Base-by-base conservation (phyloP, 2,888 invertebrate species). In the Acrobasis repandana region DNA sequence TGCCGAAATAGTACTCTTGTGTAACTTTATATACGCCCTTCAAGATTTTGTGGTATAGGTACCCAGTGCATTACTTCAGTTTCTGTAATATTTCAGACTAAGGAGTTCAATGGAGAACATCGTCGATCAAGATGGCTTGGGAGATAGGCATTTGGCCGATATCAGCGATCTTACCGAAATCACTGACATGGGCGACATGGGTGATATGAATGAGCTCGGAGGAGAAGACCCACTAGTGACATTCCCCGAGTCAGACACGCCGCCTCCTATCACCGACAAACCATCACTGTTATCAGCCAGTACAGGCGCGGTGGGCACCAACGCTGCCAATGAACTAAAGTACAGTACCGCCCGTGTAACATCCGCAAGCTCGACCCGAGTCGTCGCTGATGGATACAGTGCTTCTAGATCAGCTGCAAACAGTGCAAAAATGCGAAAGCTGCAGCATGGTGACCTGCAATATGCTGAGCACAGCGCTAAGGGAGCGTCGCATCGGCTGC, bases 331-430 rank as follows among this genome's bases (percentile, higher is more conserved):
- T 77, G 95, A 95, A 61, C 90, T 97, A 68, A 97, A 96, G 83
- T 97, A 96, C 80, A 96, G 97, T 84, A 96, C 97, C 84, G 97
- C 96, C 78, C 94, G 96, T 71, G 95, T 95, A 84, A 96, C 96
- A 66, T 96, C 96, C 60, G 95, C 96, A 63, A 89, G 90, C 66
- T 89, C 90, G 14, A 96, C 96, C 0, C 95, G 96, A 84, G 96
- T 96, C 43, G 94, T 96, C 18, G 95, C 96, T 62, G 97, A 97
- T 77, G 96, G 96, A 67, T 96, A 94, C 85, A 96, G 96, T 84
- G 96, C 96, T 36, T 87, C 95, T 90, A 80, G 94, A 60, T 91
- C 91, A 43, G 89, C 88, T 51, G 90, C 91, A 6, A 91, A 91
- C 72, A 90, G 90, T 63, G 87, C 91, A 48, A 83, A 88, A 71